phyloP scores from a whole-genome alignment of 2,113 vertebrate species.

The Pyxicephalus adspersus region DNA sequence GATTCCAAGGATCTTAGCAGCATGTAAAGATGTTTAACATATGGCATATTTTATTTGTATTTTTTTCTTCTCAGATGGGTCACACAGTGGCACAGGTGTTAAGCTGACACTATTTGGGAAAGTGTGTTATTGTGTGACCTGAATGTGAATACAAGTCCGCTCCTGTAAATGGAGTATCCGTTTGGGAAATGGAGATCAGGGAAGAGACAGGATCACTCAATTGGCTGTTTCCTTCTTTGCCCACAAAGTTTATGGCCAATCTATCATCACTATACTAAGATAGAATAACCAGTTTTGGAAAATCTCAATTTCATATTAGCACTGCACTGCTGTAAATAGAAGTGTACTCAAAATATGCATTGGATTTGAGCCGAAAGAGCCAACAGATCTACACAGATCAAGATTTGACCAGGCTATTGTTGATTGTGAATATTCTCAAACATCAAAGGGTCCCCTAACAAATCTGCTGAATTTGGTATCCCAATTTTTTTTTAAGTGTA shows the following conservation, averaged over 20 bases:
- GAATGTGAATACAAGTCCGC: neutral
- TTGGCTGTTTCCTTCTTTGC: neutral
- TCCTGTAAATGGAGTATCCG: neutral
- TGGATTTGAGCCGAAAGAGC: too few species aligned
- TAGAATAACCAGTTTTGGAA: too few species aligned
- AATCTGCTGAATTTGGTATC: too few species aligned
- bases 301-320: too few species aligned
- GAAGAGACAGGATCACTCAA: neutral
- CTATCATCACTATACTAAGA: neutral
- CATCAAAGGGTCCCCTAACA: too few species aligned
- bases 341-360: too few species aligned
- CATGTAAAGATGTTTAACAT: constrained; percentile 23
- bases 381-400: too few species aligned
- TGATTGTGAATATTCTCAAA: too few species aligned
- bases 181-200: neutral
- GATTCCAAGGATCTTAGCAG: neutral
- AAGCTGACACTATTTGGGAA: constrained; percentile 18
- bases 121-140: constrained; percentile 22
- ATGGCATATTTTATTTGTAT: constrained; percentile 9
- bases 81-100: constrained; percentile 39
- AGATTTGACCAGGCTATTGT: too few species aligned
- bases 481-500: too few species aligned
- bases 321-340: too few species aligned
- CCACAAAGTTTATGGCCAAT: neutral
- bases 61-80: neutral